Evolutionary conservation across 1,140 invertebrate genomes (phyloP).

Genomic region (Stratiolaelaps scimitus): DNA sequence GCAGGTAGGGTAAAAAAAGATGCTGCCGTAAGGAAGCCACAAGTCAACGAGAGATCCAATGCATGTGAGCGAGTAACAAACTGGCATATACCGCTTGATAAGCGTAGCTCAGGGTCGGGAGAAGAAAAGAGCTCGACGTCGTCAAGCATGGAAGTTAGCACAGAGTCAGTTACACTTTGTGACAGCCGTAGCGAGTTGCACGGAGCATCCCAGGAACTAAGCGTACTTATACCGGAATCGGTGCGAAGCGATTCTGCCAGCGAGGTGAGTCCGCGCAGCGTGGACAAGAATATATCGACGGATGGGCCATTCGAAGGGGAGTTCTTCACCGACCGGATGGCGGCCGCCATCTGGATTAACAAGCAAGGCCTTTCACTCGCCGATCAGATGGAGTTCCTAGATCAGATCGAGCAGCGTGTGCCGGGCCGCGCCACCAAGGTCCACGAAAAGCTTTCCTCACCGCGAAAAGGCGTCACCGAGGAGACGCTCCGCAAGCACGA

Average conservation of each 20-base stretch:
- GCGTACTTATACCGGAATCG: neutral
- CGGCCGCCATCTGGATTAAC: conserved; percentile 30
- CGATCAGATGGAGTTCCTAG: conserved; percentile 50
- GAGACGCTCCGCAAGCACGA: conserved; percentile 61
- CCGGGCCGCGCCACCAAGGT: conserved; percentile 76
- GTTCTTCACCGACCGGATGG: conserved; percentile 1
- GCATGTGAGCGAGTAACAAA: too few species aligned
- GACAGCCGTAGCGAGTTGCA: conserved; percentile 7
- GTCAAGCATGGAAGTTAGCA: conserved; percentile 16
- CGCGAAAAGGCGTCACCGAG: conserved; percentile 58
- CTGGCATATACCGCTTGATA: too few species aligned
- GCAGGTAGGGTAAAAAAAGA: too few species aligned
- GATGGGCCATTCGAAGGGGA: neutral
- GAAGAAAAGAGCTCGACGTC: conserved; percentile 10
- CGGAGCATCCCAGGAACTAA: neutral
- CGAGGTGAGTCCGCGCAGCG: conserved; percentile 26
- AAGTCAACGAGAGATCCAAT: too few species aligned
- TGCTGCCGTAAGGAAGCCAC: too few species aligned
- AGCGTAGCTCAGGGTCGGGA: too few species aligned
- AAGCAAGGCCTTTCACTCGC: conserved; percentile 56
- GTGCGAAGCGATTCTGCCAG: conserved; percentile 24
- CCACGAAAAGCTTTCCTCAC: conserved; percentile 82
- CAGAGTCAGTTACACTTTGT: neutral
- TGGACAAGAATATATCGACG: conserved; percentile 8
- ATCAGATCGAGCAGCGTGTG: conserved; percentile 60